Conservation (phyloP, 2,797 vertebrate genomes). For the Bovichtus variegatus region DNA sequence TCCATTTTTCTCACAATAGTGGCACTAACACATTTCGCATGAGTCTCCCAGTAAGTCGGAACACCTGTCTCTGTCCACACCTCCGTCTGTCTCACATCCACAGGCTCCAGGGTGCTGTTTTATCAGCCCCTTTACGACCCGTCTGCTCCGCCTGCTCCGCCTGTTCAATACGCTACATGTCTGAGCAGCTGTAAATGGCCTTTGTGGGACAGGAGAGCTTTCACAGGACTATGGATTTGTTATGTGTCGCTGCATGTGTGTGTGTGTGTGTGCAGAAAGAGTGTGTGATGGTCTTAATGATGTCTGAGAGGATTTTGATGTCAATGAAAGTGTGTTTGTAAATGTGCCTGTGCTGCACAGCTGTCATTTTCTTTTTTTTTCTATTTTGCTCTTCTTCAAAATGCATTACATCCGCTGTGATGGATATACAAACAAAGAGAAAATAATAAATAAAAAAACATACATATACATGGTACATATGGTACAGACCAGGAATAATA, state of each 20-base stretch:
- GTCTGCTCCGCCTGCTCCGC: background rate
- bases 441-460: no score
- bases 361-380: no score
- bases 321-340: background rate
- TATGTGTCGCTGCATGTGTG: background rate
- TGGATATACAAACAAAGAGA: no score
- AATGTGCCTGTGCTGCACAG: background rate
- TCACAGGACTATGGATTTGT: constrained; percentile 8
- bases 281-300: background rate
- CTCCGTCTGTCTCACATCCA: constrained; percentile 11
- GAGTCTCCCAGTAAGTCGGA: background rate
- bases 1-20: background rate
- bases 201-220: constrained; percentile 51
- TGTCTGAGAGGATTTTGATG: constrained; percentile 12
- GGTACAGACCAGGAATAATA: no score
- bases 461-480: no score
- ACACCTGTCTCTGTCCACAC: constrained; percentile 26
- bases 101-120: constrained; percentile 36
- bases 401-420: no score
- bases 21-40: constrained; percentile 20
- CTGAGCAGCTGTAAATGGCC: constrained; percentile 58
- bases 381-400: no score
- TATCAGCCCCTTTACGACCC: constrained; percentile 52
- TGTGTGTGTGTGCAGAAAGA: background rate
- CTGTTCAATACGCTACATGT: constrained; percentile 31